A percentile compares a stretch with the other conserved stretches of the same genome.
phyloP scores from a whole-genome alignment of 2,888 invertebrate genomes.

The Drosophila formosana region DNA sequence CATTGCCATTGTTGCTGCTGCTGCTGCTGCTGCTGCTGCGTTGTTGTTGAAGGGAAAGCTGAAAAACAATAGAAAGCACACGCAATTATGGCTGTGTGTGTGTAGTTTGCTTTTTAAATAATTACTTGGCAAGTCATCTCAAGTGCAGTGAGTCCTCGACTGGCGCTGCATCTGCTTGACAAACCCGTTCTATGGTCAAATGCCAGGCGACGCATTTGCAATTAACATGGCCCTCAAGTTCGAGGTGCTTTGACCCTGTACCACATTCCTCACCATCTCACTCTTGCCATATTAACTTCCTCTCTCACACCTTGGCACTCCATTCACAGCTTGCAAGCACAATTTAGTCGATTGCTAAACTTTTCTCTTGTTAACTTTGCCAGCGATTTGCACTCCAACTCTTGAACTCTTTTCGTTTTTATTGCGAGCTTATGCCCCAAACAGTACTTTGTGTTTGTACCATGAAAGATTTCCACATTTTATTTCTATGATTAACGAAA shows the following conservation, averaged over 20 bases:
- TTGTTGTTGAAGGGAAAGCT: conserved; percentile 1
- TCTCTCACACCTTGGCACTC: background rate
- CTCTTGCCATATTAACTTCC: background rate
- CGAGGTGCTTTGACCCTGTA: conserved; percentile 37
- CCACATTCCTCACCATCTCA: conserved; percentile 1
- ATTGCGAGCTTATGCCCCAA: background rate
- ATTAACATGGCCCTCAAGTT: conserved; percentile 10
- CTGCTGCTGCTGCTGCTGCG: background rate
- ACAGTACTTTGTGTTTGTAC: background rate
- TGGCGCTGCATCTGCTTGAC: background rate
- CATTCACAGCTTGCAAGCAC: background rate
- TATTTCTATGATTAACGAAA: no score
- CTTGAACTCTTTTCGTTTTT: background rate
- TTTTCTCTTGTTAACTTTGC: background rate
- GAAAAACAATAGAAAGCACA: conserved; percentile 1
- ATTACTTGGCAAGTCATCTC: conserved; percentile 36
- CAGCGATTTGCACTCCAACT: background rate
- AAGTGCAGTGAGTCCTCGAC: background rate
- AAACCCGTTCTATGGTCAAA: conserved; percentile 18
- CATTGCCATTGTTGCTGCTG: conserved; percentile 36
- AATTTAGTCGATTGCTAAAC: conserved; percentile 4
- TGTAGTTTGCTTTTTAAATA: conserved; percentile 68
- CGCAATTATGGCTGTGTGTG: conserved; percentile 12
- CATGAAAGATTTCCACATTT: background rate
- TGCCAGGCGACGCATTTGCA: conserved; percentile 28